Conservation (phyloP, 2,113 vertebrate species). For the Uria aalge region DNA sequence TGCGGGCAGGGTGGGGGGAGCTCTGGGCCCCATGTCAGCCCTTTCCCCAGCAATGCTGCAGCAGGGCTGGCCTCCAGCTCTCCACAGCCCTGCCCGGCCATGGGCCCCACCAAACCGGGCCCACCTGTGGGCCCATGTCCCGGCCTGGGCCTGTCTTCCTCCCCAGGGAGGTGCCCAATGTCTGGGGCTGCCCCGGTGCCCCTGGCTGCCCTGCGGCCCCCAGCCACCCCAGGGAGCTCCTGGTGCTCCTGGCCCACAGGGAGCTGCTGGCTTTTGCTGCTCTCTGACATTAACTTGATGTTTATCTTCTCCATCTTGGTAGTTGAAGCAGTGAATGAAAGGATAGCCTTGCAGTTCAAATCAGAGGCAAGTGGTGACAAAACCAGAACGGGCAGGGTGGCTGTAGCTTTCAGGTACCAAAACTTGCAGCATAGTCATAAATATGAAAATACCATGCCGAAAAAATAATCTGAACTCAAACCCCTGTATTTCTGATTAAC, state of each 20-base stretch:
- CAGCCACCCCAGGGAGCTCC: not conserved
- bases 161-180: not conserved
- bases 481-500: not conserved
- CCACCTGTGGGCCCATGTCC: not conserved
- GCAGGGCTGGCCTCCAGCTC: not conserved
- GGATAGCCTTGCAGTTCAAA: not conserved
- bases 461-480: not conserved
- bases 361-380: not conserved
- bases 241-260: not conserved
- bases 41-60: rapidly evolving
- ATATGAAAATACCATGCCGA: not conserved
- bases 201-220: not conserved
- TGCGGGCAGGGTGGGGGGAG: not conserved
- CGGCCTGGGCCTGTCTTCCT: not conserved
- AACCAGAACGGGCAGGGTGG: not conserved
- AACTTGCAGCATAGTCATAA: not conserved
- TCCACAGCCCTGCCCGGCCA: not conserved
- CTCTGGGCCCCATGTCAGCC: not conserved
- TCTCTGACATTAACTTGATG: not conserved
- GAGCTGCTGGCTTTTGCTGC: not conserved
- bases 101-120: not conserved
- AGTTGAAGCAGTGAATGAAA: not conserved
- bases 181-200: rapidly evolving
- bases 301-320: not conserved
- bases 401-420: not conserved